A percentile compares a stretch with the other conserved stretches of the same genome.
Evolutionary conservation across 2,888 invertebrate genomes (phyloP).

Genomic region (Drosophila robusta): DNA sequence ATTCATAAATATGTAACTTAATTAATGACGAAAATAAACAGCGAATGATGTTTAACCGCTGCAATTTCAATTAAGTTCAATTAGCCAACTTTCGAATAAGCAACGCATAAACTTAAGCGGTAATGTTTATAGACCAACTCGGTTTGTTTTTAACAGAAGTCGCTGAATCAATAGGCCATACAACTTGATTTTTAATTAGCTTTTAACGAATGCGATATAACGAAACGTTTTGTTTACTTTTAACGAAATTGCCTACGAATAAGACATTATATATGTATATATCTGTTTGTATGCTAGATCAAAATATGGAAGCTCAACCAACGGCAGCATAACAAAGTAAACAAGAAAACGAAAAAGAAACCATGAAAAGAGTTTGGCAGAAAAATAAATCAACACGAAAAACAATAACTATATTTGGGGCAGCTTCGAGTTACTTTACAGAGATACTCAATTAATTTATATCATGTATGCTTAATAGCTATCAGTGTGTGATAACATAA

Average conservation of each 20-base stretch:
- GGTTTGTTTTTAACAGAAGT: constrained; percentile 2
- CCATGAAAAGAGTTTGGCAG: not conserved
- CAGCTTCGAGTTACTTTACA: not conserved
- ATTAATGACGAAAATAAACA: not conserved
- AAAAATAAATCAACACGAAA: constrained; percentile 10
- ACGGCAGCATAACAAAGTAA: not conserved
- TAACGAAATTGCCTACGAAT: constrained; percentile 3
- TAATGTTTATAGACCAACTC: constrained; percentile 24
- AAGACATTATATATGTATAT: not conserved
- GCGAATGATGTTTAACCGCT: constrained; percentile 2
- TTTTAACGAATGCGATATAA: not conserved
- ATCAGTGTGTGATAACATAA: not conserved
- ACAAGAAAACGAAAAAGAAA: not conserved
- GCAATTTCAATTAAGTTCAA: constrained; percentile 16
- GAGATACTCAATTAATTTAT: not conserved
- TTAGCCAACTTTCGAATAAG: not conserved
- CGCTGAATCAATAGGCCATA: not conserved
- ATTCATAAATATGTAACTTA: not conserved
- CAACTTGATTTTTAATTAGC: not conserved
- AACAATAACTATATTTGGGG: not conserved
- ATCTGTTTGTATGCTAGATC: not conserved
- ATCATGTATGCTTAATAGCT: not conserved
- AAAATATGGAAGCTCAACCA: constrained; percentile 11
- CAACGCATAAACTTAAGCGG: constrained; percentile 8
- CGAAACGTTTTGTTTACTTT: constrained; percentile 26